A percentile compares a stretch with the other conserved stretches of the same genome.
phyloP scores from a whole-genome alignment of 2,797 vertebrate genomes.

The Psittacula echo region DNA sequence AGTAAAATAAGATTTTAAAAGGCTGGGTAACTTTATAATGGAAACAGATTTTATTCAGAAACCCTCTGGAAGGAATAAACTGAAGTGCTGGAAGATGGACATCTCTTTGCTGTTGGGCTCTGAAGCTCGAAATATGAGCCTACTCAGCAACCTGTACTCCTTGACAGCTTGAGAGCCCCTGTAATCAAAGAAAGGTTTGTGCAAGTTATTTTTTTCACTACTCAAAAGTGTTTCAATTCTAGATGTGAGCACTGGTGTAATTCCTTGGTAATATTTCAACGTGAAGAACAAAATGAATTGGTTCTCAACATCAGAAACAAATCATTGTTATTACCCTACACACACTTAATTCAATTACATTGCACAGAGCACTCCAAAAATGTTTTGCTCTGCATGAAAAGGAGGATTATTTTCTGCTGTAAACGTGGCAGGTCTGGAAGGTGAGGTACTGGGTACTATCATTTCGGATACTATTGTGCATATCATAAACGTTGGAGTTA shows the following conservation, averaged over 20 bases:
- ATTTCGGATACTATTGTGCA: neutral
- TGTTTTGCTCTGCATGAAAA: neutral
- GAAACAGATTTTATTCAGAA: neutral
- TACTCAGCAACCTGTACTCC: neutral
- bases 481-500: neutral
- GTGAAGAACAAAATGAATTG: neutral
- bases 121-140: neutral
- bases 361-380: neutral
- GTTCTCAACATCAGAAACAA: neutral
- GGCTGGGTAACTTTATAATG: neutral
- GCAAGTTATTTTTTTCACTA: neutral
- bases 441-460: neutral
- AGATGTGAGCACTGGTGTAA: neutral
- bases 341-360: neutral
- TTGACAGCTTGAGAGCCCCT: neutral
- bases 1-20: neutral
- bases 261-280: neutral
- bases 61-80: neutral
- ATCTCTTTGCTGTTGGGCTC: neutral
- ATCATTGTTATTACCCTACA: neutral
- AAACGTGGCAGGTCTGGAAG: neutral
- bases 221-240: neutral
- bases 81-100: neutral
- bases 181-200: neutral
- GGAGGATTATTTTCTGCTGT: neutral